Evolutionary conservation across 2,888 invertebrate genomes (phyloP).

Genomic region (Chrysopilus asiliformis): DNA sequence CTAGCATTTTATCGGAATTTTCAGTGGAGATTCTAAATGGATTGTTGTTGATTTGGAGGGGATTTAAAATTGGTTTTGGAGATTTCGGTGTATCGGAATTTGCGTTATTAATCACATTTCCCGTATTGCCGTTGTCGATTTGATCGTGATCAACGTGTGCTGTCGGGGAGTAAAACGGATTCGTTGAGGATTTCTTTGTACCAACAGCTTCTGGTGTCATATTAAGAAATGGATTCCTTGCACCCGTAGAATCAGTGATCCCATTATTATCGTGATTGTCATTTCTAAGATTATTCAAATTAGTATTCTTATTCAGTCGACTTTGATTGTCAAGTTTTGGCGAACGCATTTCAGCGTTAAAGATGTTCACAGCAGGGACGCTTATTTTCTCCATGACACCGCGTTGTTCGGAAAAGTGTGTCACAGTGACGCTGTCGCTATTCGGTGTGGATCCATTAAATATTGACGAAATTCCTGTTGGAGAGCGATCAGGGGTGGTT

Average conservation of each 20-base stretch:
- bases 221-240: neutral
- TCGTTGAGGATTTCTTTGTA: neutral
- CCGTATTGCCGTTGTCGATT: too few relatives aligned
- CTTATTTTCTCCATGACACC: slow-evolving; percentile 27
- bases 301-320: neutral
- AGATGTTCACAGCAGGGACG: slow-evolving; percentile 17
- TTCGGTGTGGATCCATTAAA: slow-evolving; percentile 7
- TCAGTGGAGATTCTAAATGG: slow-evolving; percentile 11
- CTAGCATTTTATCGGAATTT: too few relatives aligned
- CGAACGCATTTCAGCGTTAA: slow-evolving; percentile 9
- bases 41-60: slow-evolving; percentile 7
- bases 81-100: neutral
- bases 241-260: neutral
- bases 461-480: slow-evolving; percentile 28
- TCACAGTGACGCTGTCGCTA: slow-evolving; percentile 41
- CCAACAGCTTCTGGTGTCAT: neutral
- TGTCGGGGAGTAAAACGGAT: neutral
- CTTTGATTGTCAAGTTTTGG: slow-evolving; percentile 7
- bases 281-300: neutral
- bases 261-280: neutral
- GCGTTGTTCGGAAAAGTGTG: slow-evolving; percentile 38
- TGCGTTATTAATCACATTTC: too few relatives aligned
- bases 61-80: neutral
- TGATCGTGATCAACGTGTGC: neutral
- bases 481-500: slow-evolving; percentile 14